Conservation (phyloP, 2,113 vertebrate species). For the Malaclemys terrapin region DNA sequence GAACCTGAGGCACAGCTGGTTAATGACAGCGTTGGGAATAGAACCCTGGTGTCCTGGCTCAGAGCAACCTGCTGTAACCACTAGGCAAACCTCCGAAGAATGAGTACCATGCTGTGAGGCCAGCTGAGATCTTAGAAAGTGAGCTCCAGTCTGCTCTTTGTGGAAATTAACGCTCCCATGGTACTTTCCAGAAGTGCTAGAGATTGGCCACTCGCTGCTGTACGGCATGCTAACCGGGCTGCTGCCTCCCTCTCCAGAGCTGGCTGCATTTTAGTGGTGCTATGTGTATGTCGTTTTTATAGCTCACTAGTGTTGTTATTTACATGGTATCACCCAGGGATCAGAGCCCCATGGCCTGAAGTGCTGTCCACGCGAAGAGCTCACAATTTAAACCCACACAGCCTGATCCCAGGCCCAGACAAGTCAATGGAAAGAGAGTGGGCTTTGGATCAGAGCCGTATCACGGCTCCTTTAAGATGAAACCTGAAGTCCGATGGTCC, state of each 20-base stretch:
- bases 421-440: background rate
- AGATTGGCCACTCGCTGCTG: background rate
- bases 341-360: background rate
- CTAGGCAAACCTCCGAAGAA: background rate
- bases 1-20: background rate
- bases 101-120: too few species aligned
- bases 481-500: rapidly evolving
- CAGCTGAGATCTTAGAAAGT: background rate
- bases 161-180: background rate
- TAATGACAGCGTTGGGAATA: background rate
- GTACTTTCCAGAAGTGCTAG: background rate
- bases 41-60: background rate
- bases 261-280: background rate
- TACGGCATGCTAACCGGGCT: background rate
- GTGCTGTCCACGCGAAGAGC: background rate
- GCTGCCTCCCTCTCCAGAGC: background rate
- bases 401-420: background rate
- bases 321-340: background rate
- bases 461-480: background rate
- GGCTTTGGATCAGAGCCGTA: too few species aligned
- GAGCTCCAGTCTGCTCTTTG: background rate
- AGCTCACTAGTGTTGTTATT: background rate
- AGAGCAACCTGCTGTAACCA: background rate
- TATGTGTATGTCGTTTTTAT: background rate
- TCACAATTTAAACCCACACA: background rate